Evolutionary conservation across 2,888 invertebrate species (phyloP), one percentile per base, ranked within the genome.

Genomic region (Eilema griseolum): DNA sequence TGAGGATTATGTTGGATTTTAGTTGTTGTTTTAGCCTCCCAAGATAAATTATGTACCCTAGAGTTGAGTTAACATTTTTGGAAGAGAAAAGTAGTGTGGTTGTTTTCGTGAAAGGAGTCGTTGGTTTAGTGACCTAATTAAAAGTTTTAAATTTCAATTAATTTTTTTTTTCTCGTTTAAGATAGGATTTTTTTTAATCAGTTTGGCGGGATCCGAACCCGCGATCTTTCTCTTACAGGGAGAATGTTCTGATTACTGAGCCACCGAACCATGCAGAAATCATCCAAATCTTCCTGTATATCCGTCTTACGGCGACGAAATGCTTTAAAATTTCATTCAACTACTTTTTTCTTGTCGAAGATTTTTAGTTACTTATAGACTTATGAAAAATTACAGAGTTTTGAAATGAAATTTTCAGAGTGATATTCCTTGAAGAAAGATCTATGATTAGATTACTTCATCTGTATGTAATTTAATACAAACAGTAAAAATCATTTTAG

Each of bases 1-100:
- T 72, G 62, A 31, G 76, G 82, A 82, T 86, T 85, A 83, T 68
- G 74, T 74, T 20, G 75, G 80, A 74, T 79, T 81, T 79, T 67
- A 83, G 83, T 79, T 83, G 75, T 74, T 81, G 82, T 79, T 83
- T 70, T 78, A 75, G 75, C 71, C 61, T 71, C 62, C 66, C 67
- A 61, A 76, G 74, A 81, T 83, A 79, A 81, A 83, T 81, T 75
- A 79, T 67, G 65, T 61, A 70, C 67, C 33, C 70, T 66, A 59
- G 52, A 61, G 63, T 74, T 52, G 24, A n/a, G 66, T 26, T 5
- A 41, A 73, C 69, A 66, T 67, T 77, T 63, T 57, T 64, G 3
- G 60, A 70, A 67, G 71, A 73, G 33, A 69, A 77, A 82, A 73
- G 67, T 69, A 41, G 28, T 72, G 69, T 24, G 70, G 68, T 74